Percentiles rank a stretch among this genome's conserved stretches.
Conservation (phyloP, 2,113 vertebrate genomes). For the Melanotaenia duboulayi region DNA sequence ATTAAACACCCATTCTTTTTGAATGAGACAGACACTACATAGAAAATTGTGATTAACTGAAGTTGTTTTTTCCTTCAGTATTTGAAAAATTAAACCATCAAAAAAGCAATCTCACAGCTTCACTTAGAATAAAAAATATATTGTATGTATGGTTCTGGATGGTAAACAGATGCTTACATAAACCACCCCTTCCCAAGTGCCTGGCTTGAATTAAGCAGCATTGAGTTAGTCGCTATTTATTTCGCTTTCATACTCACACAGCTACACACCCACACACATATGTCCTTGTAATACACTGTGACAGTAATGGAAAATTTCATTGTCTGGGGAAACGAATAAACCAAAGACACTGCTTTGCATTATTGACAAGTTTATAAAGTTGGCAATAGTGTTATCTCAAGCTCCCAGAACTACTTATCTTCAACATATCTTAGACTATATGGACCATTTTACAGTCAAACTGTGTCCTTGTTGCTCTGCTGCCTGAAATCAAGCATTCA, state of each 20-base stretch:
- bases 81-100: conserved; percentile 11
- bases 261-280: conserved; percentile 58
- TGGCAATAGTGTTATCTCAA: conserved; percentile 23
- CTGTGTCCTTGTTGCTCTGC: not conserved
- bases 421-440: conserved; percentile 25
- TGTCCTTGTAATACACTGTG: conserved; percentile 58
- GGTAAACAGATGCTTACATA: conserved; percentile 48
- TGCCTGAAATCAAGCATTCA: not conserved
- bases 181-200: conserved; percentile 30
- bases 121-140: conserved; percentile 19
- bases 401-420: conserved; percentile 21
- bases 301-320: conserved; percentile 70
- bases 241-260: conserved; percentile 38
- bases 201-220: conserved; percentile 56
- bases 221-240: conserved; percentile 60
- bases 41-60: conserved; percentile 24
- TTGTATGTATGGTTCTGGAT: not conserved
- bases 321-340: conserved; percentile 66
- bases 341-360: conserved; percentile 61
- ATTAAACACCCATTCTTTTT: conserved; percentile 35
- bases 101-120: conserved; percentile 7
- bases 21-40: not conserved
- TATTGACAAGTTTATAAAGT: conserved; percentile 54
- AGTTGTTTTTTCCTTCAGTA: not conserved
- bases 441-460: conserved; percentile 35